phyloP scores from a whole-genome alignment of 2,888 invertebrate species.

The Euplagia quadripunctaria region DNA sequence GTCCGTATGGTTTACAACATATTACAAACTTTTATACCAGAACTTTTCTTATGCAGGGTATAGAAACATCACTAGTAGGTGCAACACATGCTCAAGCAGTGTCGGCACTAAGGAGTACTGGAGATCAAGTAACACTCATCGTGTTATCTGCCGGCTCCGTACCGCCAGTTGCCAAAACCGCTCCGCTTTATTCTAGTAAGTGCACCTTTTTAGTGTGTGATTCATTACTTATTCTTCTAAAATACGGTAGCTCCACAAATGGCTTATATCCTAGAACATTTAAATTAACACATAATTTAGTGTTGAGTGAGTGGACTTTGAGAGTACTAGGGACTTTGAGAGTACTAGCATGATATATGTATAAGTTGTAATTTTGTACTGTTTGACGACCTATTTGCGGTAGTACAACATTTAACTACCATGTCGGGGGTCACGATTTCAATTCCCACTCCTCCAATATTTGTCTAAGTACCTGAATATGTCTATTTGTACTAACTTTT shows the following conservation, averaged over 20 bases:
- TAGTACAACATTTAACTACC: no score
- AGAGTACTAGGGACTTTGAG: no score
- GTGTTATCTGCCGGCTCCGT: constrained; percentile 80
- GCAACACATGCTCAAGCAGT: constrained; percentile 85
- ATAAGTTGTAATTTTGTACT: no score
- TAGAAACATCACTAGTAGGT: constrained; percentile 82
- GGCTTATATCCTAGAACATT: background rate
- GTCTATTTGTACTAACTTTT: no score
- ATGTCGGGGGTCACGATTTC: no score
- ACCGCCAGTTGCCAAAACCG: constrained; percentile 76
- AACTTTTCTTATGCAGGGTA: constrained; percentile 65
- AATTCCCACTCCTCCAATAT: no score
- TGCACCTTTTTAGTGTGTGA: constrained; percentile 34
- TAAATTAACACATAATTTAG: no score
- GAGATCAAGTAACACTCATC: constrained; percentile 82
- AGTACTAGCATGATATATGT: no score
- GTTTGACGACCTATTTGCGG: no score
- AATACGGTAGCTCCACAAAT: background rate
- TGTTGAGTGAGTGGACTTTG: no score
- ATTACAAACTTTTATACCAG: background rate
- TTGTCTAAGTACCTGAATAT: no score
- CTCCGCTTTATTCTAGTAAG: constrained; percentile 81
- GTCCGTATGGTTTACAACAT: background rate
- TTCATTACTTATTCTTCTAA: constrained; percentile 1
- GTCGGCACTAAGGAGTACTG: constrained; percentile 78